These are phyloP conservation scores for Platalea minor DNA, from an alignment of 2,797 vertebrate species.

Conservation along the genomic window DNA sequence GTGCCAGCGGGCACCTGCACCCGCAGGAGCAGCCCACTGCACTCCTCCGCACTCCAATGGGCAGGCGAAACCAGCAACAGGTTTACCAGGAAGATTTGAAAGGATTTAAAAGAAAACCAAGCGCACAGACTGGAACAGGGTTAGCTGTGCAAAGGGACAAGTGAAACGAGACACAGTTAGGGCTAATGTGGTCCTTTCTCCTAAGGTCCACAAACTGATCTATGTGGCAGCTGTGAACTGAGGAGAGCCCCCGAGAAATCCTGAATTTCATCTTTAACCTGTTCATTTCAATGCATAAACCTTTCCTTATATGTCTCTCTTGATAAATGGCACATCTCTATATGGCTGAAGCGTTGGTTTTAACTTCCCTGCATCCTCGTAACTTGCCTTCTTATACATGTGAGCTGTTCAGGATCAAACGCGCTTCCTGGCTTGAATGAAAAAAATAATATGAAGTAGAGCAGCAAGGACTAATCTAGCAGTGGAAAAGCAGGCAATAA, in stretches of 20 bases:
- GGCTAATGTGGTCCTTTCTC: not conserved
- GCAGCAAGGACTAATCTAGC: not conserved
- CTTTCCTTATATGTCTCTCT: not conserved
- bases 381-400: not conserved
- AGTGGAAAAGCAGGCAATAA: not conserved
- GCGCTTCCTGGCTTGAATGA: not conserved
- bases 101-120: not conserved
- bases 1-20: fast-evolving
- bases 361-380: not conserved
- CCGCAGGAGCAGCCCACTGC: not conserved
- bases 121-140: not conserved
- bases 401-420: not conserved
- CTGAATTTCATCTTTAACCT: not conserved
- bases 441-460: not conserved
- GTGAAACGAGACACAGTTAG: not conserved
- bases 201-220: not conserved
- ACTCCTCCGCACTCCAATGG: not conserved
- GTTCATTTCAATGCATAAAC: not conserved
- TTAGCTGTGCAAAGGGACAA: not conserved
- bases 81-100: not conserved
- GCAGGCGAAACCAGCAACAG: not conserved
- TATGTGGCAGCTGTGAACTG: not conserved
- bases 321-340: not conserved
- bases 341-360: not conserved
- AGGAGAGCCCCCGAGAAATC: not conserved